Conservation (phyloP, 2,888 invertebrate genomes). For the Celastrina argiolus region DNA sequence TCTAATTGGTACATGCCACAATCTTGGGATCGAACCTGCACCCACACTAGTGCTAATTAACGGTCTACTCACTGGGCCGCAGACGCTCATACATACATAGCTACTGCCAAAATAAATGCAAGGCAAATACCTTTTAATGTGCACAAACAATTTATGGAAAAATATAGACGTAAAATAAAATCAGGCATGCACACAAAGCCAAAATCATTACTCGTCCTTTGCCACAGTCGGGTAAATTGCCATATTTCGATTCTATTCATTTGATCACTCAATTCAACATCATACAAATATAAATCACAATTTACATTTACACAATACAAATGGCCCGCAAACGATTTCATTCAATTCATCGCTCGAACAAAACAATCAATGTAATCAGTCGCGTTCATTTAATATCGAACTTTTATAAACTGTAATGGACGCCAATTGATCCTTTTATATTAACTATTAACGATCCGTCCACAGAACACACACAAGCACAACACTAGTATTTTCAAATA, state of each 20-base stretch:
- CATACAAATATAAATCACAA: slow-evolving; percentile 29
- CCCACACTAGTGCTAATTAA: too few species aligned
- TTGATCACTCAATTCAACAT: slow-evolving; percentile 19
- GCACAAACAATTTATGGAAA: too few species aligned
- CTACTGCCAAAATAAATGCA: too few species aligned
- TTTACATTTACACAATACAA: slow-evolving; percentile 32
- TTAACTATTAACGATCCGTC: slow-evolving; percentile 68
- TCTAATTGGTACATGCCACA: too few species aligned
- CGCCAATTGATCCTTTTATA: slow-evolving; percentile 74
- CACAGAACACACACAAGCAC: slow-evolving; percentile 59
- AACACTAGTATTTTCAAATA: background rate
- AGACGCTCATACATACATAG: too few species aligned
- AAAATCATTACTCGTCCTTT: too few species aligned
- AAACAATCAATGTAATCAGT: slow-evolving; percentile 66
- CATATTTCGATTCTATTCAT: slow-evolving; percentile 1
- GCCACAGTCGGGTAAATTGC: too few species aligned
- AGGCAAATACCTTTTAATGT: too few species aligned
- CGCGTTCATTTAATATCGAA: slow-evolving; percentile 61
- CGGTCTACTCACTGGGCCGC: too few species aligned
- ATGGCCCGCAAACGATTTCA: slow-evolving; percentile 47
- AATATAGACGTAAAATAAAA: too few species aligned
- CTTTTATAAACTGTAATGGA: slow-evolving; percentile 70
- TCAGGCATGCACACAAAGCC: too few species aligned
- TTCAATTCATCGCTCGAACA: slow-evolving; percentile 55
- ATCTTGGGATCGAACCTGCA: too few species aligned